Base-by-base conservation (phyloP, 2,888 invertebrate species). In the Theretra japonica region DNA sequence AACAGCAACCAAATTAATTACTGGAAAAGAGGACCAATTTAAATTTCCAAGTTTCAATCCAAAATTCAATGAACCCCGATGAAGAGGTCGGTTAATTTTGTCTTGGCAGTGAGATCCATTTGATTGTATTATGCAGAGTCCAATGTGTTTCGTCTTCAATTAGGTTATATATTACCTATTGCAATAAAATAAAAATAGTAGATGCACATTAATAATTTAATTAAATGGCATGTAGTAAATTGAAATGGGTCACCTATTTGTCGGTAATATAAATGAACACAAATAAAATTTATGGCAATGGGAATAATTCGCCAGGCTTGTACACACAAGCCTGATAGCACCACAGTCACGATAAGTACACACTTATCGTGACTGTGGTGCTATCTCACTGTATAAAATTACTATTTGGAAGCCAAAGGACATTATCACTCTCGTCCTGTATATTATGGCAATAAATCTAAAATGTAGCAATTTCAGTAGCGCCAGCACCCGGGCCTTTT, bases 401-500 rank as follows among this genome's bases (percentile, higher is more conserved):
- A 83, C 89, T 86, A 89, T 90, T 89, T 77, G 74, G 79, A 76
- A 82, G 77, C 79, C 77, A 74, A 80, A 79, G 79, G 78, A 82
- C 81, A 89, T 90, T 89, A 89, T 85, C 87, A 85, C 85, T 79
- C 78, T 78, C 82, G 78, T 85, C 80, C 83, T 84, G 86, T 88
- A 89, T 90, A 88, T 89, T 89, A 87, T 86, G 75, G 73, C 79
- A 76, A 89, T 90, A 88, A 88, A 89, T 90, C 86, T 81, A 65
- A 72, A 75, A 77, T 78, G 77, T 76, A 79, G 81, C 82, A 81
- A 81, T 83, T 79, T 73, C 72, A 48, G 53, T 62, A 53, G 25
- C 19, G 53, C 33, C 21, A 56, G 70, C 60, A 17, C 21, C 50
- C 15, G 41, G 23, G 23, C 17, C 15, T 48, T 62, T 65, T 23